Evolutionary conservation across 2,888 invertebrate species (phyloP).

Genomic region (Andrena marginata): DNA sequence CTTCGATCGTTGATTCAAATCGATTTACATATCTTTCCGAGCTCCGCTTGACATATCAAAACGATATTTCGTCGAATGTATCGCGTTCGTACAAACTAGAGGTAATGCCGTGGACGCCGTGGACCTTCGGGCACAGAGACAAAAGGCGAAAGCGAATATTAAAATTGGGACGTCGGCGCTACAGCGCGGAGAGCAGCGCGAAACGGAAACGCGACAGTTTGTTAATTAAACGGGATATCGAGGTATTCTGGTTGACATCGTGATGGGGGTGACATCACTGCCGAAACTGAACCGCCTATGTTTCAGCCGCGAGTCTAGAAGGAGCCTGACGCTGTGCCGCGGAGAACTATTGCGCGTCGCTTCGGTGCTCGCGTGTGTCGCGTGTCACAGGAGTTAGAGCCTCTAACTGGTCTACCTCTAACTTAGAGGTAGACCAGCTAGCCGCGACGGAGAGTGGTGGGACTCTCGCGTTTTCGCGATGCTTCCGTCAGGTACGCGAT

Average conservation of each 20-base stretch:
- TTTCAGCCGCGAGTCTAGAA: conserved; percentile 4
- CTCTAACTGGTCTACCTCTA: too few species aligned
- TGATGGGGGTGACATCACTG: conserved; percentile 18
- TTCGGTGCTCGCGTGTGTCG: conserved; percentile 41
- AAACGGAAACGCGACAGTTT: conserved; percentile 34
- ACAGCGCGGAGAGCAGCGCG: background rate
- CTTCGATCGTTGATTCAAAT: conserved; percentile 35
- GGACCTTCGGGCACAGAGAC: background rate
- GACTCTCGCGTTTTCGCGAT: conserved; percentile 44
- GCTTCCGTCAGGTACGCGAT: conserved; percentile 30
- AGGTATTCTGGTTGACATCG: conserved; percentile 19
- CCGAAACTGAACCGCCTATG: conserved; percentile 13
- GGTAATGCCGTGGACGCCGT: conserved; percentile 12
- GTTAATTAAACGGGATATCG: conserved; percentile 16
- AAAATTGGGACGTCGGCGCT: too few species aligned
- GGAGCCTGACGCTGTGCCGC: background rate
- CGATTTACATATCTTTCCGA: conserved; percentile 52
- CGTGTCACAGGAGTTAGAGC: conserved; percentile 44
- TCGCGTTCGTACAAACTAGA: conserved; percentile 54
- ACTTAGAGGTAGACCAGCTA: conserved; percentile 25
- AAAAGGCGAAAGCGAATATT: background rate
- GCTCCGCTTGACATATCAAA: conserved; percentile 54
- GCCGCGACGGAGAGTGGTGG: conserved; percentile 40
- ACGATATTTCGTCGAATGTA: conserved; percentile 35
- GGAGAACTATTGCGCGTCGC: conserved; percentile 1